Evolutionary conservation across 2,888 invertebrate genomes (phyloP), one percentile per base, ranked within the genome.

Genomic region (Mechanitis mazaeus): DNA sequence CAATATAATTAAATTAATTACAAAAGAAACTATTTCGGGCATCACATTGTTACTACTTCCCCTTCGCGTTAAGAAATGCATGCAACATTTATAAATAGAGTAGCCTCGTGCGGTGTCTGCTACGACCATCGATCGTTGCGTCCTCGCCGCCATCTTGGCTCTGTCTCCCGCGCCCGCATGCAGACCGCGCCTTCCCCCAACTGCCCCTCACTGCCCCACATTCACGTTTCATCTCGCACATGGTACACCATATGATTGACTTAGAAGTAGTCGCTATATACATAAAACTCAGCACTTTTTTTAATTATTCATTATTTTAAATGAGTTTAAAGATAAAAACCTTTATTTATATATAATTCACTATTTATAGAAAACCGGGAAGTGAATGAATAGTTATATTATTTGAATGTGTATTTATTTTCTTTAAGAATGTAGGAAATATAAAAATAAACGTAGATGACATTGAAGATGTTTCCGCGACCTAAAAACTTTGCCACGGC

Each of bases 61-160:
- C 77, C 77, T 75, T 76, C 77, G 78, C 73, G 76, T 76, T 78
- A 76, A 82, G 74, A 81, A 84, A 82, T 81, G 80, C 82, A 82
- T 85, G 85, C 83, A 82, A 77, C 75, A 81, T 79, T 77, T 88
- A 87, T 87, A 86, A 86, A 88, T 87, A 88, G 86, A 84, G 85
- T 83, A 82, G 81, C 83, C 81, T 85, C 84, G 84, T 81, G 79
- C 83, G 78, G 81, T 85, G 88, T 87, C 88, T 88, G 75, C 74
- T 74, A 82, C 83, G 85, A 82, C 83, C 88, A 89, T 89, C 88
- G 89, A 88, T 88, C 89, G 89, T 78, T 83, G 85, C 87, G 88
- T 87, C 87, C 87, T 84, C 86, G 85, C 84, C 86, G 88, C 89
- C 89, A 89, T 89, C 88, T 89, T 89, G 87, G 87, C 85, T 85